Evolutionary conservation across 2,888 invertebrate species (phyloP).

Genomic region (Vannuccia rotundouncinata): DNA sequence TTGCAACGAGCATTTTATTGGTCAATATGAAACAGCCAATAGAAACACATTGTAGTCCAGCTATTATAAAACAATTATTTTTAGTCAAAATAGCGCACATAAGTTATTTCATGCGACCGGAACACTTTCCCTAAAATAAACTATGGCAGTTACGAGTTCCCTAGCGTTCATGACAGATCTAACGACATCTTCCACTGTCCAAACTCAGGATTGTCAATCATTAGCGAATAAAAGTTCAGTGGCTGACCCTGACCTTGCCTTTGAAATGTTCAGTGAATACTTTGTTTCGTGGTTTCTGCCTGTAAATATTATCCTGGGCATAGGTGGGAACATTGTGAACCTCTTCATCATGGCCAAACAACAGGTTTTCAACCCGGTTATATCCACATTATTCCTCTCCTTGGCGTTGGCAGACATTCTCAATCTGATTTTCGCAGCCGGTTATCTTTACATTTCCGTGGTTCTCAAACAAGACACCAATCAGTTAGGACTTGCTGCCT

Average conservation of each 20-base stretch:
- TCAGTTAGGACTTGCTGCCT: neutral
- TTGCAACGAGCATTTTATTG: no score
- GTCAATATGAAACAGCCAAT: no score
- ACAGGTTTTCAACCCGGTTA: slow-evolving; percentile 6
- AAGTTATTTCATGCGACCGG: no score
- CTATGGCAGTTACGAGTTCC: no score
- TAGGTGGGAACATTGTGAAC: neutral
- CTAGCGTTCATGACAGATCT: no score
- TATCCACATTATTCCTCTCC: neutral
- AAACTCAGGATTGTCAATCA: no score
- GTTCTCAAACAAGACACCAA: neutral
- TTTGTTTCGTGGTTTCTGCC: slow-evolving; percentile 33
- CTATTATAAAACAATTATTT: no score
- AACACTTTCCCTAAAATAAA: no score
- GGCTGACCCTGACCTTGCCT: neutral
- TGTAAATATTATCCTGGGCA: neutral
- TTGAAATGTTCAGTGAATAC: slow-evolving; percentile 1
- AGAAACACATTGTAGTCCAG: no score
- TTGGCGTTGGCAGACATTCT: slow-evolving; percentile 23
- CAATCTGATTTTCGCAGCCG: slow-evolving; percentile 29
- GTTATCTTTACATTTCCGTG: slow-evolving; percentile 3
- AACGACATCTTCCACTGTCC: no score
- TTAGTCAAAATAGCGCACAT: no score
- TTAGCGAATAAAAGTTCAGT: no score
- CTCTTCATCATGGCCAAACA: neutral